Conservation (phyloP, 2,888 invertebrate genomes). For the Latrodectus elegans region DNA sequence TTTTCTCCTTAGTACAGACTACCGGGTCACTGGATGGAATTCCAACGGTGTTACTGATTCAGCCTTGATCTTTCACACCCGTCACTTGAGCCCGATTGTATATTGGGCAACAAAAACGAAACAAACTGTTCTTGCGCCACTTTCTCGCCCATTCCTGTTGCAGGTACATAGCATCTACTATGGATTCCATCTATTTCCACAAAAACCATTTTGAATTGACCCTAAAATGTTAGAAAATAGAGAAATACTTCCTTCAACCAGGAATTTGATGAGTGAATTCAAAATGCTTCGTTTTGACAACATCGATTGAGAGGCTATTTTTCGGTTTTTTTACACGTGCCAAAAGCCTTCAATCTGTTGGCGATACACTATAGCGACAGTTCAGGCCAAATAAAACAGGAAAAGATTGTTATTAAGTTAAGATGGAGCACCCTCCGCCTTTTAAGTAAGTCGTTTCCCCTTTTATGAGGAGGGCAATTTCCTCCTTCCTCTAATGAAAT, state of each 20-base stretch:
- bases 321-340: not conserved
- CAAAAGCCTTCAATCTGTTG: not conserved
- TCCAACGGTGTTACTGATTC: not conserved
- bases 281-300: not conserved
- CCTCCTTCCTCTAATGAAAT: slow-evolving; percentile 46
- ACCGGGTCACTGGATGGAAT: slow-evolving; percentile 2
- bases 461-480: slow-evolving; percentile 22
- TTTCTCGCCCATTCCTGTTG: not conserved
- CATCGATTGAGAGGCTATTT: not conserved
- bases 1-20: not conserved
- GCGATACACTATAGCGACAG: not conserved
- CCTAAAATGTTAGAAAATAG: not conserved
- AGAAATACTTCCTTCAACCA: not conserved
- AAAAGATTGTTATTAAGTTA: not conserved
- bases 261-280: not conserved
- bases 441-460: not conserved
- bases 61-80: not conserved
- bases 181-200: not conserved
- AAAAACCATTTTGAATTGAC: not conserved
- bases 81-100: not conserved
- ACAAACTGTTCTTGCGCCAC: not conserved
- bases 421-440: not conserved
- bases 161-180: not conserved
- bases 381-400: not conserved
- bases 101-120: not conserved